Percentiles rank a stretch among this genome's conserved stretches.
Evolutionary conservation across 2,888 invertebrate species (phyloP).

Genomic region (Alloscopus bannaensis): DNA sequence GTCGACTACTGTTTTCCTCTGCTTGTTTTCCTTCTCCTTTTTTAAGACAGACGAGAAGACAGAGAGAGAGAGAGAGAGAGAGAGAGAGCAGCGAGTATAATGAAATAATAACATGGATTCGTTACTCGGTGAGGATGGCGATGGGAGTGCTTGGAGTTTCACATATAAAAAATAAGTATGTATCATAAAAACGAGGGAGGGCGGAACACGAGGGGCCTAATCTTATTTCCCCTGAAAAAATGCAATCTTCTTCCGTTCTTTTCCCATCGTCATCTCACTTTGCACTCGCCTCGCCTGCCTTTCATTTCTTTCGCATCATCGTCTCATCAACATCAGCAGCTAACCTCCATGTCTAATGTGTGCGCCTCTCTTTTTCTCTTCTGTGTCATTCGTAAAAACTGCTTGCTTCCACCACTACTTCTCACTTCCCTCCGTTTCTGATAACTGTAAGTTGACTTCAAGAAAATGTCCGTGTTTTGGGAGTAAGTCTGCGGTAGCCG

Average conservation of each 20-base stretch:
- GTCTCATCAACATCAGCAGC: not conserved
- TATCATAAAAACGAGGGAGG: conserved; percentile 37
- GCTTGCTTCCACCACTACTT: too few species aligned
- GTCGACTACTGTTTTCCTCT: conserved; percentile 7
- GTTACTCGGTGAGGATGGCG: too few species aligned
- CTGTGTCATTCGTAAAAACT: too few species aligned
- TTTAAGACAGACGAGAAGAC: not conserved
- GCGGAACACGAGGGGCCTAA: conserved; percentile 58
- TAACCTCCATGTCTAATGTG: not conserved
- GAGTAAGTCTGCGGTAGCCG: too few species aligned
- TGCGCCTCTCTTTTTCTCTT: not conserved
- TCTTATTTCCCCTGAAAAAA: conserved; percentile 60
- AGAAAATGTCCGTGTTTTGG: too few species aligned
- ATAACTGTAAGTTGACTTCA: too few species aligned
- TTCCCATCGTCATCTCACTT: conserved; percentile 40
- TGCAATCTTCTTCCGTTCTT: conserved; percentile 58
- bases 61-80: not conserved
- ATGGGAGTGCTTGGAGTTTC: too few species aligned
- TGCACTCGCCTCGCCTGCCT: conserved; percentile 1
- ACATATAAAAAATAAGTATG: too few species aligned
- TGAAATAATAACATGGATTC: conserved; percentile 37
- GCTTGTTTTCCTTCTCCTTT: conserved; percentile 18
- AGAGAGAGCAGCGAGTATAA: conserved; percentile 9
- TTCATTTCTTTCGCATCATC: conserved; percentile 28
- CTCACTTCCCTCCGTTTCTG: too few species aligned